Evolutionary conservation across 2,888 invertebrate species (phyloP).

Genomic region (Pinctada fucata): DNA sequence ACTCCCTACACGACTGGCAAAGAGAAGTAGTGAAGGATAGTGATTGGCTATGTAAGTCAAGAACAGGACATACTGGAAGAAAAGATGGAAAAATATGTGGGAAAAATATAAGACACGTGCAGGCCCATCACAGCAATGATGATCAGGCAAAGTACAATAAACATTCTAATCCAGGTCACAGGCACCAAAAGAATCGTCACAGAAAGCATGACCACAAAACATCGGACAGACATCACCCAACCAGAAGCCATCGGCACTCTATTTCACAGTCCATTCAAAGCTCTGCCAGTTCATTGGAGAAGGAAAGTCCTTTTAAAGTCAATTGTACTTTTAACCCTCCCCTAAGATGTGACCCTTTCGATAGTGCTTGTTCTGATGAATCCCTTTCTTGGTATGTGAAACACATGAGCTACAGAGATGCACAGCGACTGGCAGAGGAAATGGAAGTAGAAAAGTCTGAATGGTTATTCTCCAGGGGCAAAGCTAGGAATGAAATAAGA

Average conservation of each 20-base stretch:
- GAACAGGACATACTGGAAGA: background rate
- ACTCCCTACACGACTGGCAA: constrained; percentile 18
- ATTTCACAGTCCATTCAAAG: background rate
- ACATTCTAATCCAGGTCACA: background rate
- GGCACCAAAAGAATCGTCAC: background rate
- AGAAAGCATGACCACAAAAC: background rate
- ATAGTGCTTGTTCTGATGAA: constrained; percentile 13
- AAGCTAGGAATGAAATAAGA: constrained; percentile 19
- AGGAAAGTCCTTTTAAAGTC: background rate
- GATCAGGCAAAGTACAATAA: background rate
- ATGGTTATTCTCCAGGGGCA: constrained; percentile 34
- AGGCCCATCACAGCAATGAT: background rate
- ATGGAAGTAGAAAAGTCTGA: constrained; percentile 14
- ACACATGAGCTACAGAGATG: constrained; percentile 29
- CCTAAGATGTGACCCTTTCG: constrained; percentile 24
- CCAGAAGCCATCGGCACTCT: background rate
- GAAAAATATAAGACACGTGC: background rate
- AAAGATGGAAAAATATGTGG: no score
- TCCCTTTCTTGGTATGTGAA: constrained; percentile 35
- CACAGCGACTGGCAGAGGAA: constrained; percentile 16
- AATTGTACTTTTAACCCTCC: background rate
- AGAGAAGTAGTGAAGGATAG: constrained; percentile 1
- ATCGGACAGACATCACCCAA: background rate
- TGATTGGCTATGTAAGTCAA: constrained; percentile 21
- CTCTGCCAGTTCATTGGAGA: background rate